Evolutionary conservation across 1,140 invertebrate genomes (phyloP), one percentile per base, ranked within the genome.

Genomic region (Belonocnema kinseyi): DNA sequence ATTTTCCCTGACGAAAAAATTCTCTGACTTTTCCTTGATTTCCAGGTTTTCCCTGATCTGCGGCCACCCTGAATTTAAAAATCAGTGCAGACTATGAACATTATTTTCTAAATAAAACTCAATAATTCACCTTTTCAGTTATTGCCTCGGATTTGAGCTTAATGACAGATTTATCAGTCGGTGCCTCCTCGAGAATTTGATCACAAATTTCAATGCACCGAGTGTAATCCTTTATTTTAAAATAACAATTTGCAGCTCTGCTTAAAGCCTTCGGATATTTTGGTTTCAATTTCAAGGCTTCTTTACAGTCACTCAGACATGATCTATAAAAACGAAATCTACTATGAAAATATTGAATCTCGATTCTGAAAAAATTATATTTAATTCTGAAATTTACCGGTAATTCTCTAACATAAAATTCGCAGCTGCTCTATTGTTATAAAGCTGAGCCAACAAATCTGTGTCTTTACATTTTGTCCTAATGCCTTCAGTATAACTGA

Each of bases 371-470:
- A 73, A 53, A 4, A 13, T 54, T 3, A 40, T 66, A 46, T 50
- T 12, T 61, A 66, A 7, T 12, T 17, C 11, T 76, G 26, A 74
- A 50, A 50, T 74, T 84, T 90, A 96, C 91, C 96, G 92, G 87
- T 95, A 96, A 91, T 98, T 98, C 91, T 97, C 94, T 54, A 99
- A 88, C 87, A 96, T 95, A 86, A 93, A 98, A 85, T 99, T 95
- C 1, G 96, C 93, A 1, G 98, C 96, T 8, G 97, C 96, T 87
- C 98, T 93, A 87, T 99, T 99, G 83, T 97, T 97, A 83, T 97
- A 97, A 5, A 99, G 92, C 73, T 95, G 94, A 61, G 97, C 94
- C 89, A 97, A 94, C 0, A 99, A 89, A 81, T 96, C 93, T 7
- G 89, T 85, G 90, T 98, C 93, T 10, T 94, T 92, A 88, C 95